Conservation (phyloP, 2,797 vertebrate genomes). For the Pangasius djambal region DNA sequence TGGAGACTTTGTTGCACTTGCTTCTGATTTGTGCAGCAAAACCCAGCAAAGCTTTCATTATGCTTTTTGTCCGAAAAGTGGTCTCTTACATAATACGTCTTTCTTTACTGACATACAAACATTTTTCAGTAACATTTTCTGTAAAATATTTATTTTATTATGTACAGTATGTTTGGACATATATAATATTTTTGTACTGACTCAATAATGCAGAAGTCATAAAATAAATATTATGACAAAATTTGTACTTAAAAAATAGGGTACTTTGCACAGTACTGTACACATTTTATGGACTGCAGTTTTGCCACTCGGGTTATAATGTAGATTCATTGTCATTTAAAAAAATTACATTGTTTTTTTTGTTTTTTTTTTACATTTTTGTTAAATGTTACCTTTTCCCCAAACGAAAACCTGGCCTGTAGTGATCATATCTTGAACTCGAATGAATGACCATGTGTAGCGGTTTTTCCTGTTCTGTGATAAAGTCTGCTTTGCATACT, state of each 20-base stretch:
- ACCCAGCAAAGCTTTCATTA: not conserved
- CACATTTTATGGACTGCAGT: not conserved
- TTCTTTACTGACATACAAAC: not conserved
- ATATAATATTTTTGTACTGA: not conserved
- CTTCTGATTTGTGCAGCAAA: not conserved
- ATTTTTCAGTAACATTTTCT: not conserved
- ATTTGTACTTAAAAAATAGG: not conserved
- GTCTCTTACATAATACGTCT: not conserved
- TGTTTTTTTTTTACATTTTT: not conserved
- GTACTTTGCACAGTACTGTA: not conserved
- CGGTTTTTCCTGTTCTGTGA: not conserved
- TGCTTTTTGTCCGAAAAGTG: not conserved
- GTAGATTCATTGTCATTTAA: not conserved
- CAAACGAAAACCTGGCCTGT: not conserved
- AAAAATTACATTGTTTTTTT: not conserved
- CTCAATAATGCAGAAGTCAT: not conserved
- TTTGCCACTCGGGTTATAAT: not conserved
- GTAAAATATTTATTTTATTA: not conserved
- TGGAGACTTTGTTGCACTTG: not conserved
- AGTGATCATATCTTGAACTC: constrained; percentile 4
- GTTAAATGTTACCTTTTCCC: not conserved
- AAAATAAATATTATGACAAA: not conserved
- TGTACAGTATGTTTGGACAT: not conserved
- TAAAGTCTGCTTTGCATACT: constrained; percentile 54
- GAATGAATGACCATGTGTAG: not conserved